Base-by-base conservation (phyloP, 2,797 vertebrate species). In the Champsocephalus gunnari region DNA sequence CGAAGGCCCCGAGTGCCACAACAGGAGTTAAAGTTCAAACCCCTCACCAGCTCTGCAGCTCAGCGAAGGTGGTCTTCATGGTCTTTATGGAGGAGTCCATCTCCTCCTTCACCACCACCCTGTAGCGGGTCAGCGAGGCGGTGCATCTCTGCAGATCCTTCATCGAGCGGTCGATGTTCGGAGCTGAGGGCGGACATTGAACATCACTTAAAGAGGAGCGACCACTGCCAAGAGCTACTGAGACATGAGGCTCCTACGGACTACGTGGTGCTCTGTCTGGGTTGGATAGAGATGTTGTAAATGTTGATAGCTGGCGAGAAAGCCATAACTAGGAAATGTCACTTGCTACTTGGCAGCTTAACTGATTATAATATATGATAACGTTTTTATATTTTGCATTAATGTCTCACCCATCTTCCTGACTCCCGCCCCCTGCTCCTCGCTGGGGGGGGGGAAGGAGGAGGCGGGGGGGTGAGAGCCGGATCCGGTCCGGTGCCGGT, bases 81-180 rank as follows among this genome's bases (percentile, higher is more conserved):
- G 90, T 97, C 90, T 98, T 99, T 90, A 99, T 96, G 17, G 98
- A 99, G 0, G 94, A 91, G 73, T 99, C 97, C 96, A 98, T 98
- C 86, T 99, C 98, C 60, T 99, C 97, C 88, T 96, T 98, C 73
- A 99, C 96, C 83, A 99, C 95, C 44, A 97, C 96, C 70, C 96
- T 95, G 91, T 99, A 99, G 17, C 98, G 96, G 0, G 97, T 97
- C 83, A 99, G 94, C 0, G 98, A 99, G 2, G 96, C 97, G 0
- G 96, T 96, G 86, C 98, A 99, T 56, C 98, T 94, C 90, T 99
- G 98, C 68, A 99, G 95, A 90, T 99, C 98, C 92, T 99, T 99
- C 89, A 98, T 95, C 0, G 98, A 99, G 75, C 98, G 98, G 83
- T 99, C 98, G 3, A 99, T 97, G 81, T 95, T 99, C 17, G 97